Evolutionary conservation across 2,888 invertebrate genomes (phyloP).

Genomic region (Mesorhabditis sp.): DNA sequence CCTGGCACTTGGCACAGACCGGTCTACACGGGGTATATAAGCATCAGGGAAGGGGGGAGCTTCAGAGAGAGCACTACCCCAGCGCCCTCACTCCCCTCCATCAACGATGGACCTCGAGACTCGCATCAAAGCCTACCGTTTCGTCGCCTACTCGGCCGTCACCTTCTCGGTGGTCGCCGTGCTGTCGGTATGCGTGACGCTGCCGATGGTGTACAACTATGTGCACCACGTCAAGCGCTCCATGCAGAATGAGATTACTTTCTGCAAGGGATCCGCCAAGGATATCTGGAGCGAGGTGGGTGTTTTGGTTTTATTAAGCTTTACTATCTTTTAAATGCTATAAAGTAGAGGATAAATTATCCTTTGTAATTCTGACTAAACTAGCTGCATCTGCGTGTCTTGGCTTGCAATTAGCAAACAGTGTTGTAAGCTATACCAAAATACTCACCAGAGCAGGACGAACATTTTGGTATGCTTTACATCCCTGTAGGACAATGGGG

Average conservation of each 20-base stretch:
- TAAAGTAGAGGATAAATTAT: no score
- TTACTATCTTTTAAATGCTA: no score
- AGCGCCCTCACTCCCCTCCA: background rate
- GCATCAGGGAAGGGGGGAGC: constrained; percentile 1
- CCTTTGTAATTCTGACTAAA: no score
- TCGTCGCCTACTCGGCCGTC: constrained; percentile 40
- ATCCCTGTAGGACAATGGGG: no score
- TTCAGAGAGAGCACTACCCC: background rate
- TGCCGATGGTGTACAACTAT: constrained; percentile 39
- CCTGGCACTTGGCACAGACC: background rate
- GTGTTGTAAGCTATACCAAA: no score
- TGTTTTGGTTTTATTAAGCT: no score
- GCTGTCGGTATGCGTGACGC: constrained; percentile 32
- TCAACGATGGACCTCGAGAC: constrained; percentile 31
- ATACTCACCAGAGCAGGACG: no score
- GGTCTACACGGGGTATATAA: background rate
- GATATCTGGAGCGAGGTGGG: constrained; percentile 33
- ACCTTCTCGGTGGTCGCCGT: constrained; percentile 40
- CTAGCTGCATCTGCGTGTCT: no score
- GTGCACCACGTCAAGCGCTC: constrained; percentile 37
- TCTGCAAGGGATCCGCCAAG: constrained; percentile 37
- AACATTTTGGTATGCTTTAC: no score
- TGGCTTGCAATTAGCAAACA: no score
- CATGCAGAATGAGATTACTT: constrained; percentile 34
- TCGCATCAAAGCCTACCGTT: constrained; percentile 37